Evolutionary conservation across 2,113 vertebrate genomes (phyloP).

Genomic region (Tachuris rubrigastra): DNA sequence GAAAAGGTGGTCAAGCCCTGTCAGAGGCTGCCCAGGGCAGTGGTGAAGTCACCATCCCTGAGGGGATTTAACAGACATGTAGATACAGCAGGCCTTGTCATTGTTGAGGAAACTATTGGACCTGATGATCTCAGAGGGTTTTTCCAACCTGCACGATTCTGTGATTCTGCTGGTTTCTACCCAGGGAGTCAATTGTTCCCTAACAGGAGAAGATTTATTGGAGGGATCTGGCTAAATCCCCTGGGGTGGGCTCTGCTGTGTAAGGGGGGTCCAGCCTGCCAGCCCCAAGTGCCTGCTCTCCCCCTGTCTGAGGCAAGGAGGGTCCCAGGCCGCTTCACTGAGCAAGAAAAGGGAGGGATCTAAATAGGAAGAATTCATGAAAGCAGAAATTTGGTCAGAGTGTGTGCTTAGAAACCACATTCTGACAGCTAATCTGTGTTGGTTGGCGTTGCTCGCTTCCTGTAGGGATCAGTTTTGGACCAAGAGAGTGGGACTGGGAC

Average conservation of each 20-base stretch:
- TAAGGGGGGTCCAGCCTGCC: not conserved
- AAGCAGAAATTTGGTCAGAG: not conserved
- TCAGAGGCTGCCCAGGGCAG: not conserved
- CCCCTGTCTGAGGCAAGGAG: not conserved
- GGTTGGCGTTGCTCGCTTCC: rapidly evolving
- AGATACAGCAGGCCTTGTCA: not conserved
- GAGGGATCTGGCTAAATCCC: not conserved
- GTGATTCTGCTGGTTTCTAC: not conserved
- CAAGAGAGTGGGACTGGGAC: not conserved
- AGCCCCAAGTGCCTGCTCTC: not conserved
- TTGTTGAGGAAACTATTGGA: not conserved
- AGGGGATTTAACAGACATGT: not conserved
- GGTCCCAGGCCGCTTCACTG: not conserved
- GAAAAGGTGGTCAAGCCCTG: not conserved
- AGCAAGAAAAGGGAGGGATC: not conserved
- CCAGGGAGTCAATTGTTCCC: not conserved
- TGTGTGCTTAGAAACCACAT: not conserved
- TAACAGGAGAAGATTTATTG: not conserved
- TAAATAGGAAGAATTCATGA: not conserved
- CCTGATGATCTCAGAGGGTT: not conserved
- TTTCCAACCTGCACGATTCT: not conserved
- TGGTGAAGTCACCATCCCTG: not conserved
- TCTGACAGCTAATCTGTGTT: not conserved
- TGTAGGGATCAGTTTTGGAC: not conserved
- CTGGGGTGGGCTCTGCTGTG: not conserved